Percentiles rank a stretch among this genome's conserved stretches.
These are phyloP conservation scores for Diploscapter pachys DNA, from an alignment of 1,140 invertebrate genomes.

Conservation along the genomic window DNA sequence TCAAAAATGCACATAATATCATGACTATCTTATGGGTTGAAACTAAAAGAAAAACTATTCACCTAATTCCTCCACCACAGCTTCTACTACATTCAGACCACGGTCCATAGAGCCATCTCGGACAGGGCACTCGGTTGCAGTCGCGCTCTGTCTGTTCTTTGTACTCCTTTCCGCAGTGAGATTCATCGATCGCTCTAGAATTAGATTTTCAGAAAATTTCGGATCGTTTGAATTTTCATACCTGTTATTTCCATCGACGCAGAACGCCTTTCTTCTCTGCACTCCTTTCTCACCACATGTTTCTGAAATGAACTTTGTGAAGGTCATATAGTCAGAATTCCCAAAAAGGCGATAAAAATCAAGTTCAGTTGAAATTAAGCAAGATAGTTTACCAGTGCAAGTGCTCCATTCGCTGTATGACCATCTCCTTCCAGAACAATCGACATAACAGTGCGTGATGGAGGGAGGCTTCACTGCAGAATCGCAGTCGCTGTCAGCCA, in stretches of 20 bases:
- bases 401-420: conserved; percentile 53
- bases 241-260: conserved; percentile 61
- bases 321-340: background rate
- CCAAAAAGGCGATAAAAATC: no score
- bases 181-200: conserved; percentile 38
- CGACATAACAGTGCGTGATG: conserved; percentile 37
- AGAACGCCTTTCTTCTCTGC: conserved; percentile 66
- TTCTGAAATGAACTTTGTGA: conserved; percentile 39
- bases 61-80: conserved; percentile 68
- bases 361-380: no score
- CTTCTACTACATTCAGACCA: conserved; percentile 69
- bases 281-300: conserved; percentile 67
- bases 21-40: no score
- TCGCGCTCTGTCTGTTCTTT: conserved; percentile 46
- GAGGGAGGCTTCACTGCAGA: no score
- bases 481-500: conserved; percentile 21
- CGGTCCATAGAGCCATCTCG: conserved; percentile 49
- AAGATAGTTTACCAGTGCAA: background rate
- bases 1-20: no score
- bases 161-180: conserved; percentile 21
- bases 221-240: no score
- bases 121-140: conserved; percentile 54
- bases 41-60: no score
- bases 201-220: conserved; percentile 5
- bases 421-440: conserved; percentile 50